Conservation (phyloP, 92 coral and sea anemone species). For the Siderastrea radians region DNA sequence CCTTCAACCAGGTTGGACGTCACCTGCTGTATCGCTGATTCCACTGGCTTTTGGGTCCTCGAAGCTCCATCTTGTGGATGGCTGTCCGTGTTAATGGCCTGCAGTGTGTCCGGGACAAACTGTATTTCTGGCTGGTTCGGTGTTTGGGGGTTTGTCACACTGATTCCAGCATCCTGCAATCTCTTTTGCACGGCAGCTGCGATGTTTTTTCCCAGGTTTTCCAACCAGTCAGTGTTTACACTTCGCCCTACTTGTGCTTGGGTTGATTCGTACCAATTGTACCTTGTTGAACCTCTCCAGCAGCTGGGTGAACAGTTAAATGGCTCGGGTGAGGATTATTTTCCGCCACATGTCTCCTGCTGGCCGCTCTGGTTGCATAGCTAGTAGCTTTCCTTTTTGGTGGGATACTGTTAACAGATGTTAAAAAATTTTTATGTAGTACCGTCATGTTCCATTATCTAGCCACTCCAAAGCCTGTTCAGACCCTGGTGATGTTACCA, state of each 20-base stretch:
- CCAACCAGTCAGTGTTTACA: too few relatives aligned
- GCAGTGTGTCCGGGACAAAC: slow-evolving; percentile 6
- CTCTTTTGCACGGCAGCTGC: slow-evolving; percentile 15
- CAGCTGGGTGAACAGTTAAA: not conserved
- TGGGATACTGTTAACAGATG: not conserved
- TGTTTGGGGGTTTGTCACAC: not conserved
- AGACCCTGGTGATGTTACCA: not conserved
- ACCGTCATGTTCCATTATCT: not conserved
- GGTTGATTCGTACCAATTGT: not conserved
- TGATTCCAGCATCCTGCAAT: not conserved
- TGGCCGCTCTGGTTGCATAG: not conserved
- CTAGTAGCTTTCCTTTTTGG: not conserved
- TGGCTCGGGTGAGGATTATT: not conserved
- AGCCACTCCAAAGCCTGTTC: too few relatives aligned
- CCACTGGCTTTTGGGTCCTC: not conserved
- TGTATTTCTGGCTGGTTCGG: slow-evolving; percentile 13
- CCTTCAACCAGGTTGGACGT: slow-evolving; percentile 4
- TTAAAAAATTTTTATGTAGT: not conserved
- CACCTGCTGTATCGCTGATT: slow-evolving; percentile 6
- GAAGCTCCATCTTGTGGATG: not conserved
- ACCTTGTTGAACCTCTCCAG: not conserved
- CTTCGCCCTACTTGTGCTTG: not conserved
- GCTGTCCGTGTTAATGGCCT: not conserved
- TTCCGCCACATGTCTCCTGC: not conserved
- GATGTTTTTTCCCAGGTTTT: not conserved